Conservation (phyloP, 2,797 vertebrate species). For the Rhinogobio ventralis region DNA sequence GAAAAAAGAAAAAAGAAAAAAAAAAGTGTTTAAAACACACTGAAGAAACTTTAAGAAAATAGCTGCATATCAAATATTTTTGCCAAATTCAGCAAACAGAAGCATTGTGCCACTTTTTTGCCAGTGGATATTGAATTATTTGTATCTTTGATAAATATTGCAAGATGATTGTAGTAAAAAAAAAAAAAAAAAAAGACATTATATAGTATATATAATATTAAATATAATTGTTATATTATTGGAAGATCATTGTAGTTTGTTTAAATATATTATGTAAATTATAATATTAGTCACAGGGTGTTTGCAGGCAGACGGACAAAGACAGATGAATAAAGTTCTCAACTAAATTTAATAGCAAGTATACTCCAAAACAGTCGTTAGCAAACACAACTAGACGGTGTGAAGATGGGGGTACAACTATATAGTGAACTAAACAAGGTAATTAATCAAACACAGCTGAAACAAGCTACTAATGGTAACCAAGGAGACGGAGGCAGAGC, state of each 20-base stretch:
- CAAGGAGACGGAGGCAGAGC: too few species aligned
- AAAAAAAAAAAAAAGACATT: neutral
- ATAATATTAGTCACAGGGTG: too few species aligned
- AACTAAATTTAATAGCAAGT: too few species aligned
- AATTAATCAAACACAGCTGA: too few species aligned
- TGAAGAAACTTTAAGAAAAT: constrained; percentile 8
- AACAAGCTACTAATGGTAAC: too few species aligned
- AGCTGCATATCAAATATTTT: neutral
- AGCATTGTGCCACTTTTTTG: neutral
- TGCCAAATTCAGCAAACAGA: neutral
- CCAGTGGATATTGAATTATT: neutral
- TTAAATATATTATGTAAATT: neutral
- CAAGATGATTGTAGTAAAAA: neutral
- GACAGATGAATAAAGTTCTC: too few species aligned
- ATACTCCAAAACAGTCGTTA: too few species aligned
- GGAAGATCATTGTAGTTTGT: neutral
- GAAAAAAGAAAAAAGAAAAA: neutral
- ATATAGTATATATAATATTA: neutral
- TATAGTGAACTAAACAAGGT: too few species aligned
- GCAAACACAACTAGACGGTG: too few species aligned
- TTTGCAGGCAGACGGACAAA: too few species aligned
- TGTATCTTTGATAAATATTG: constrained; percentile 1
- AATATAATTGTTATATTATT: neutral
- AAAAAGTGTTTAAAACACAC: neutral
- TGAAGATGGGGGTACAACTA: too few species aligned